Conservation (phyloP, 2,888 invertebrate species). For the Eupeodes luniger region DNA sequence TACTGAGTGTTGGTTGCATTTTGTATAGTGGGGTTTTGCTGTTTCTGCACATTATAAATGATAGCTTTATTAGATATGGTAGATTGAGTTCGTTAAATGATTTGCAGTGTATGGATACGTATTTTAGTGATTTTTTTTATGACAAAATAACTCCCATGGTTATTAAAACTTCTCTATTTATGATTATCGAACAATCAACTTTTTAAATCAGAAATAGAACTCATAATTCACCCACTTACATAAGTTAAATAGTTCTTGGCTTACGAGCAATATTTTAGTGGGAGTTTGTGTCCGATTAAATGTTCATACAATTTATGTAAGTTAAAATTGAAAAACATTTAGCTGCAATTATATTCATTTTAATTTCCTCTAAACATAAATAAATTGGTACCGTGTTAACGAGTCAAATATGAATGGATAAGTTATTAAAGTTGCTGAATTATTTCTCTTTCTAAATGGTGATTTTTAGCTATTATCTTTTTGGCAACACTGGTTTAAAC, state of each 20-base stretch:
- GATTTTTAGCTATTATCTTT: too few species aligned
- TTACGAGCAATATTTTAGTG: neutral
- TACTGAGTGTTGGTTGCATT: too few species aligned
- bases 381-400: too few species aligned
- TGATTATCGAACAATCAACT: neutral
- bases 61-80: constrained; percentile 14
- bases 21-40: neutral
- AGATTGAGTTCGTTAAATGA: constrained; percentile 17
- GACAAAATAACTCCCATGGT: constrained; percentile 7
- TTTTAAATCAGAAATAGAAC: neutral
- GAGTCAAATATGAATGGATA: too few species aligned
- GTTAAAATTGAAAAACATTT: neutral
- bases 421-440: too few species aligned
- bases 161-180: constrained; percentile 7
- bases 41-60: neutral
- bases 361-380: too few species aligned
- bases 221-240: constrained; percentile 6
- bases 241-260: neutral
- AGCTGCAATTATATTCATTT: neutral
- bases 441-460: too few species aligned
- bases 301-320: neutral
- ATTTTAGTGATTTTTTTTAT: neutral
- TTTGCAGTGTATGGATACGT: neutral
- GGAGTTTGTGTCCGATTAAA: neutral
- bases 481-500: too few species aligned